These are phyloP conservation scores for Apocrypta bakeri DNA, from an alignment of 1,140 invertebrate species.

Conservation along the genomic window DNA sequence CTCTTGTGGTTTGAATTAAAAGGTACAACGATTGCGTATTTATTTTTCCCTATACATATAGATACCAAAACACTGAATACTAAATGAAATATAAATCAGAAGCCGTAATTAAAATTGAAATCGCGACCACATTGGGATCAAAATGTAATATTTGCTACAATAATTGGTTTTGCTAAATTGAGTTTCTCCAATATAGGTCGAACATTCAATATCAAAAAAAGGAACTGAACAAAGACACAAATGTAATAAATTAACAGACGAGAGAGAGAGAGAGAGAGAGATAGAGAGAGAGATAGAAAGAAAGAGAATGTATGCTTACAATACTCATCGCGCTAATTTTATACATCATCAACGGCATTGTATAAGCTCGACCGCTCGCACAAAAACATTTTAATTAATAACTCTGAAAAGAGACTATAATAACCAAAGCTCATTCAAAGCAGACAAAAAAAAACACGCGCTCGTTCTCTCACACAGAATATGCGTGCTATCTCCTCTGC, in stretches of 20 bases:
- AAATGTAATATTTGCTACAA: background rate
- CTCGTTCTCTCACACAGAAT: constrained; percentile 2
- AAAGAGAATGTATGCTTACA: constrained; percentile 8
- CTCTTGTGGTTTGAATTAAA: background rate
- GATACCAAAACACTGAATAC: too few species aligned
- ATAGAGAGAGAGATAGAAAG: background rate
- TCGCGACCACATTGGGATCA: too few species aligned
- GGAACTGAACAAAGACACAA: constrained; percentile 36
- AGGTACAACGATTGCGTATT: background rate
- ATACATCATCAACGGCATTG: constrained; percentile 42
- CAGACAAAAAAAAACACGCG: constrained; percentile 30
- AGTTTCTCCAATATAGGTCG: background rate
- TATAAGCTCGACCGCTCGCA: background rate
- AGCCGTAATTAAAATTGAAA: too few species aligned
- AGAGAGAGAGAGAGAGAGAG: background rate
- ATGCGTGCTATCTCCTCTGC: constrained; percentile 39
- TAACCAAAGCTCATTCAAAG: constrained; percentile 42
- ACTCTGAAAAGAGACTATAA: constrained; percentile 29
- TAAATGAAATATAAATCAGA: too few species aligned
- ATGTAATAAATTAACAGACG: constrained; percentile 25
- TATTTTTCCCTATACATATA: background rate
- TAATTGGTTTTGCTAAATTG: background rate
- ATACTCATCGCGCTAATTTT: constrained; percentile 30
- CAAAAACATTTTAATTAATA: constrained; percentile 45
- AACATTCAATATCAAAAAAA: too few species aligned